phyloP scores from a whole-genome alignment of 2,113 vertebrate genomes.

The Gasterosteus aculeatus region DNA sequence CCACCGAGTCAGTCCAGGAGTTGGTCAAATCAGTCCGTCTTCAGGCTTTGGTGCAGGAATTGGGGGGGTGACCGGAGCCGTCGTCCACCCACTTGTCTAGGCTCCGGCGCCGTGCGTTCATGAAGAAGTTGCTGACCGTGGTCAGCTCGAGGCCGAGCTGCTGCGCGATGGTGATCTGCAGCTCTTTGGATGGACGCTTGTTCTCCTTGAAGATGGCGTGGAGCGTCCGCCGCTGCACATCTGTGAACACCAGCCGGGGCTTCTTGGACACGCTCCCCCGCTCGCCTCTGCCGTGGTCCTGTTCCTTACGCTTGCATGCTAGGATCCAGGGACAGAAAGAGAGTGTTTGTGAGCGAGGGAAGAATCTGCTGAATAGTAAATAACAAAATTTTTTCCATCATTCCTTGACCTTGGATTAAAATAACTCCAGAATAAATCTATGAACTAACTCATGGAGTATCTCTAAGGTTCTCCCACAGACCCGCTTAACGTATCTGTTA shows the following conservation, averaged over 20 bases:
- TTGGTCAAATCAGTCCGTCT: slow-evolving; percentile 82
- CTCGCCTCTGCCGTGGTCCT: slow-evolving; percentile 91
- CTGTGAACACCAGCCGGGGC: slow-evolving; percentile 97
- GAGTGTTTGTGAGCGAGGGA: slow-evolving; percentile 9
- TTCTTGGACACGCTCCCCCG: slow-evolving; percentile 93
- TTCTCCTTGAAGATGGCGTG: slow-evolving; percentile 99
- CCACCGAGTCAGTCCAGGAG: slow-evolving; percentile 86
- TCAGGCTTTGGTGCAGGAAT: slow-evolving; percentile 99
- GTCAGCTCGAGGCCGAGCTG: slow-evolving; percentile 98
- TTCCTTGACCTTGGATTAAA: not conserved
- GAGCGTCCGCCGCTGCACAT: slow-evolving; percentile 98
- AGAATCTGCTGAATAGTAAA: not conserved
- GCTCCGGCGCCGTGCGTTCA: slow-evolving; percentile 97
- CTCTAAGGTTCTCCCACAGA: not conserved
- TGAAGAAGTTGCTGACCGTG: slow-evolving; percentile 99
- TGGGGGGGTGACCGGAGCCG: slow-evolving; percentile 88
- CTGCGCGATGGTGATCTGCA: slow-evolving; percentile 99
- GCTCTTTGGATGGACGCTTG: slow-evolving; percentile 99
- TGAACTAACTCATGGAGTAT: not conserved
- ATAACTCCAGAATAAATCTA: not conserved
- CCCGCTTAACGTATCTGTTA: not conserved
- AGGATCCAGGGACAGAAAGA: slow-evolving; percentile 29
- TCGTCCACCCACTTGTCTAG: slow-evolving; percentile 99
- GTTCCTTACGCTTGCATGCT: slow-evolving; percentile 99
- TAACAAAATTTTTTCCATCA: not conserved